These are phyloP conservation scores for Gambusia yucatana DNA, from an alignment of 2,797 vertebrate species.

Conservation along the genomic window DNA sequence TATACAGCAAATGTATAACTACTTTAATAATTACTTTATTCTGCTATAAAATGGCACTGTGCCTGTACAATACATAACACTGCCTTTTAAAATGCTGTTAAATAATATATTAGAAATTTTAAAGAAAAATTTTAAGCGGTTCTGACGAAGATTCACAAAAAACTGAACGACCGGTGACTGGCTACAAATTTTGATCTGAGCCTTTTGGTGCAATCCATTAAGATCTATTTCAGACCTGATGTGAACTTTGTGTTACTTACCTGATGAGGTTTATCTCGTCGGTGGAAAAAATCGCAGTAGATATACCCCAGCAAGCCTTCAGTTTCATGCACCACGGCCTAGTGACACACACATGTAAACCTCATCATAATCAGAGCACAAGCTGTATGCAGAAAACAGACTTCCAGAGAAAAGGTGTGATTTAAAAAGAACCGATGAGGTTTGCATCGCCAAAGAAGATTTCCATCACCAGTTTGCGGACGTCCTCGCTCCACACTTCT, in stretches of 20 bases:
- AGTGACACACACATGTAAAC: conserved; percentile 40
- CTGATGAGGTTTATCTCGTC: conserved; percentile 94
- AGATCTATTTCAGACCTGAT: not conserved
- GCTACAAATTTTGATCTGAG: not conserved
- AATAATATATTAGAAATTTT: not conserved
- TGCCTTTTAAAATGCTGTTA: not conserved
- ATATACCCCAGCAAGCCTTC: conserved; percentile 95
- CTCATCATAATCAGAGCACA: conserved; percentile 12
- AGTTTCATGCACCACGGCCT: conserved; percentile 96
- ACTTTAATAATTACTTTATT: no score
- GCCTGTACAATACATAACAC: no score
- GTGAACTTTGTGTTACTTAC: conserved; percentile 68
- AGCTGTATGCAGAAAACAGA: not conserved
- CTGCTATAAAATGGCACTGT: no score
- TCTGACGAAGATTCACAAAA: not conserved
- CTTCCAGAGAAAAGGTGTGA: conserved; percentile 7
- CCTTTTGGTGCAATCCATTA: not conserved
- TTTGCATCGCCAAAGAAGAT: not conserved
- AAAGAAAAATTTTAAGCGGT: not conserved
- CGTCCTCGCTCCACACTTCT: conserved; percentile 94
- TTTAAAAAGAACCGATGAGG: not conserved
- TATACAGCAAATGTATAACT: no score
- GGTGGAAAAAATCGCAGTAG: conserved; percentile 97
- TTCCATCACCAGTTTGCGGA: conserved; percentile 92
- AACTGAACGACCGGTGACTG: not conserved